phyloP scores from a whole-genome alignment of 2,113 vertebrate species.

The Tetraodon nigroviridis region DNA sequence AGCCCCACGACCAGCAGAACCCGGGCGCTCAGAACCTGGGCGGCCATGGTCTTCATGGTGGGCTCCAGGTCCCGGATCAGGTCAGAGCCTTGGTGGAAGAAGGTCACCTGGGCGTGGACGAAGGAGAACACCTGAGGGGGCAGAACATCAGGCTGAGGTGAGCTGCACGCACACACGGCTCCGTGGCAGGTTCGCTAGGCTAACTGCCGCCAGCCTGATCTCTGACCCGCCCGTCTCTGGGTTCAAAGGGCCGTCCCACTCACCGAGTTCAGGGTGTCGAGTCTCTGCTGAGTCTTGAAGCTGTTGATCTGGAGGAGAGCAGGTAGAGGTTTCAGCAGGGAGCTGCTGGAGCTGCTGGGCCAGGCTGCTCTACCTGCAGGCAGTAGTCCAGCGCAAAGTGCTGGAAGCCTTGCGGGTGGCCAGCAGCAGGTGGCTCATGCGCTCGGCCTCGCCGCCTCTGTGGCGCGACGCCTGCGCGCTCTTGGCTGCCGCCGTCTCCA shows the following conservation, averaged over 20 bases:
- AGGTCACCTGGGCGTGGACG: constrained; percentile 77
- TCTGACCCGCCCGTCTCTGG: neutral
- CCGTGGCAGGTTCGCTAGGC: neutral
- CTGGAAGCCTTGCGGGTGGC: constrained; percentile 72
- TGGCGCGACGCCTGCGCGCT: constrained; percentile 68
- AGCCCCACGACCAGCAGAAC: neutral
- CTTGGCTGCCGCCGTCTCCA: constrained; percentile 60
- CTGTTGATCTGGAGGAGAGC: constrained; percentile 67
- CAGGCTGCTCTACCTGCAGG: constrained; percentile 76
- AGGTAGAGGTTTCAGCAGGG: neutral
- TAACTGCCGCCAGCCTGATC: neutral
- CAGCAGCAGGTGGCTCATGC: constrained; percentile 70
- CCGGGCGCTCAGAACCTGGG: constrained; percentile 49
- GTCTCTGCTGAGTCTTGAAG: constrained; percentile 73
- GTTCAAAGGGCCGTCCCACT: constrained; percentile 21
- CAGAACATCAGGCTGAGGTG: neutral
- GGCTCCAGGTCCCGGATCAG: constrained; percentile 74
- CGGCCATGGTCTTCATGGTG: constrained; percentile 71
- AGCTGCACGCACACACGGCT: no score
- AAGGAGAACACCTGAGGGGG: constrained; percentile 73
- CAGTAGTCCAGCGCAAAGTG: constrained; percentile 78
- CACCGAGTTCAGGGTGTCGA: constrained; percentile 75
- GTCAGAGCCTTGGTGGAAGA: constrained; percentile 79
- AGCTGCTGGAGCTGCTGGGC: no score
- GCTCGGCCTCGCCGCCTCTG: constrained; percentile 60